Evolutionary conservation across 2,113 vertebrate genomes (phyloP).

Genomic region (Ophthalmolycus amberensis): DNA sequence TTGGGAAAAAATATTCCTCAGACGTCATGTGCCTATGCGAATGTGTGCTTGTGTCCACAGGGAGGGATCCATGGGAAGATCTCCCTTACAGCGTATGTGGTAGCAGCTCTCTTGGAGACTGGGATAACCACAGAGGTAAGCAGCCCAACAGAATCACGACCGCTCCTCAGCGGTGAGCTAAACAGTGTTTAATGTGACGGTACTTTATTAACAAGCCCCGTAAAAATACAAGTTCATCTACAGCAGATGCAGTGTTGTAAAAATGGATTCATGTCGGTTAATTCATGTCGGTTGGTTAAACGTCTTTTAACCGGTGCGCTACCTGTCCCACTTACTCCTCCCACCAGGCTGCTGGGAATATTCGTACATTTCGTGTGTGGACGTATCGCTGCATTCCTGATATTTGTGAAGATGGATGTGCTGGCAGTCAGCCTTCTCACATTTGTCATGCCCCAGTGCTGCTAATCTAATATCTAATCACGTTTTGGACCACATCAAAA

Average conservation of each 20-base stretch:
- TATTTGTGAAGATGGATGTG: constrained; percentile 73
- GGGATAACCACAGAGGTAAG: constrained; percentile 90
- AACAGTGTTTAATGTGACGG: neutral
- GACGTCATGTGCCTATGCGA: neutral
- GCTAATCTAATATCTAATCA: constrained; percentile 74
- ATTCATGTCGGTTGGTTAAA: neutral
- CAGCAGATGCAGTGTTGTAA: constrained; percentile 9
- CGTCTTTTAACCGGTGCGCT: neutral
- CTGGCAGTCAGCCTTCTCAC: constrained; percentile 71
- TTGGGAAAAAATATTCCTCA: constrained; percentile 5
- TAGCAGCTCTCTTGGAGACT: constrained; percentile 91
- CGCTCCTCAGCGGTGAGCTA: neutral
- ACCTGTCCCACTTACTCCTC: constrained; percentile 16
- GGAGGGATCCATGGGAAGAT: constrained; percentile 93
- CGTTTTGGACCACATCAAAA: constrained; percentile 64
- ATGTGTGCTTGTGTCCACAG: constrained; percentile 71
- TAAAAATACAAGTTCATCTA: neutral
- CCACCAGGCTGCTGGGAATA: constrained; percentile 7
- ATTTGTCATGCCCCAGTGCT: constrained; percentile 76
- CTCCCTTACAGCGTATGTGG: constrained; percentile 92
- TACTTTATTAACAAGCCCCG: neutral
- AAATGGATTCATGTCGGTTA: neutral
- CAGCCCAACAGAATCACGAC: constrained; percentile 12
- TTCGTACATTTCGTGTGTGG: constrained; percentile 47
- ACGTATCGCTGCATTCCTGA: constrained; percentile 71